phyloP scores from a whole-genome alignment of 2,797 vertebrate genomes.

The Catamblyrhynchus diadema region DNA sequence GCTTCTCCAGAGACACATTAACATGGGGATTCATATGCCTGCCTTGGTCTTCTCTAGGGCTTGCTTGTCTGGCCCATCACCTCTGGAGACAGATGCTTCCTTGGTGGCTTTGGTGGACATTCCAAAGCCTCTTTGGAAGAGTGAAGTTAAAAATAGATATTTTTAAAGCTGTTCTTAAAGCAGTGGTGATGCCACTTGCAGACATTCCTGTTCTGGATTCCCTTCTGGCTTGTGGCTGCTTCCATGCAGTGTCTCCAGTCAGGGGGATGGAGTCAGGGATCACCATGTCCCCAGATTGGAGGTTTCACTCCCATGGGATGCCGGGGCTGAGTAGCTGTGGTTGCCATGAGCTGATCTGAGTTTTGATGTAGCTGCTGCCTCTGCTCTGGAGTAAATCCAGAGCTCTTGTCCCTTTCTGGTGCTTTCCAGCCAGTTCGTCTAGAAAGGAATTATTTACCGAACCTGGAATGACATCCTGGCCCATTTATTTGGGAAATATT shows the following conservation, averaged over 20 bases:
- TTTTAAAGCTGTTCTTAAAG: not conserved
- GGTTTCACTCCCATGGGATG: rapidly evolving
- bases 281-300: rapidly evolving
- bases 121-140: not conserved
- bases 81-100: not conserved
- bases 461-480: not conserved
- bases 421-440: not conserved
- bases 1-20: not conserved
- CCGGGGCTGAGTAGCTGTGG: rapidly evolving
- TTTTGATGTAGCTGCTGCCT: not conserved
- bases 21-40: not conserved
- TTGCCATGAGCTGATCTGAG: rapidly evolving
- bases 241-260: not conserved
- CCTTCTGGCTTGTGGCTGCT: not conserved
- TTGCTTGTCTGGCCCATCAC: not conserved
- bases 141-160: not conserved
- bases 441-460: not conserved
- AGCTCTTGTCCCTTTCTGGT: not conserved
- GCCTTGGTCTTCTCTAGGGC: not conserved
- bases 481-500: not conserved
- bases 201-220: not conserved
- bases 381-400: not conserved
- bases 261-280: rapidly evolving
- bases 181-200: not conserved
- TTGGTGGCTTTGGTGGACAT: not conserved